A percentile compares a stretch with the other conserved stretches of the same genome.
Conservation (phyloP, 2,797 vertebrate species). For the Sebastes iracundus region DNA sequence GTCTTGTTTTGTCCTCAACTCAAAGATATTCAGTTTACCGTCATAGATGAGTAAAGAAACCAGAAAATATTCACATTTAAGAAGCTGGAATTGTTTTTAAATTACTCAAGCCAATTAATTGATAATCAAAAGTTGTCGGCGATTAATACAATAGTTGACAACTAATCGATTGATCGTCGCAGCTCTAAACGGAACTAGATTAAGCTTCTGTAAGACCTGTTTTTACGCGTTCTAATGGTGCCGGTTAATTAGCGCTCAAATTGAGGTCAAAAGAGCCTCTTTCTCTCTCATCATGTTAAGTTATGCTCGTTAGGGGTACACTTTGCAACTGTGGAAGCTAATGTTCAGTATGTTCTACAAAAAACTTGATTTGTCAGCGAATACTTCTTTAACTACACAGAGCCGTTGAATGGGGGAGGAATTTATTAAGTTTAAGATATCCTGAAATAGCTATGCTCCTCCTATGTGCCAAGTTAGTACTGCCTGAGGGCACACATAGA, state of each 20-base stretch:
- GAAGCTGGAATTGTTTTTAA: too few relatives aligned
- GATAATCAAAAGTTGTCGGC: too few relatives aligned
- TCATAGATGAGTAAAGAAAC: too few relatives aligned
- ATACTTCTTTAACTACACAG: neutral
- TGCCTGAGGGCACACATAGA: conserved; percentile 1
- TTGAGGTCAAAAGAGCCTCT: conserved; percentile 38
- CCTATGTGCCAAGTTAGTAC: neutral
- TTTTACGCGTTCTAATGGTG: neutral
- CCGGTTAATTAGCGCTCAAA: conserved; percentile 29
- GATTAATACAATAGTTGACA: too few relatives aligned
- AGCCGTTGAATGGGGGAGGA: neutral
- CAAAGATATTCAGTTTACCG: too few relatives aligned
- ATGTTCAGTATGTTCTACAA: neutral
- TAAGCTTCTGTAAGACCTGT: neutral
- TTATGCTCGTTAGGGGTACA: neutral
- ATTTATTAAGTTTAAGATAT: conserved; percentile 5
- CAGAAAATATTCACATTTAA: too few relatives aligned
- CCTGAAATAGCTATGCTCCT: conserved; percentile 12
- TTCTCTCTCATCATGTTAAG: neutral
- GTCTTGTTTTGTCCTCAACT: too few relatives aligned
- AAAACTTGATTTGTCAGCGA: conserved; percentile 17
- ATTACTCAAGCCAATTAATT: too few relatives aligned
- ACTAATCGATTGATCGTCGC: too few relatives aligned
- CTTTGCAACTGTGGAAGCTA: neutral
- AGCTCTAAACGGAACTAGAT: neutral